Evolutionary conservation across 2,797 vertebrate species (phyloP), one percentile per base, ranked within the genome.

Genomic region (Pitangus sulphuratus): DNA sequence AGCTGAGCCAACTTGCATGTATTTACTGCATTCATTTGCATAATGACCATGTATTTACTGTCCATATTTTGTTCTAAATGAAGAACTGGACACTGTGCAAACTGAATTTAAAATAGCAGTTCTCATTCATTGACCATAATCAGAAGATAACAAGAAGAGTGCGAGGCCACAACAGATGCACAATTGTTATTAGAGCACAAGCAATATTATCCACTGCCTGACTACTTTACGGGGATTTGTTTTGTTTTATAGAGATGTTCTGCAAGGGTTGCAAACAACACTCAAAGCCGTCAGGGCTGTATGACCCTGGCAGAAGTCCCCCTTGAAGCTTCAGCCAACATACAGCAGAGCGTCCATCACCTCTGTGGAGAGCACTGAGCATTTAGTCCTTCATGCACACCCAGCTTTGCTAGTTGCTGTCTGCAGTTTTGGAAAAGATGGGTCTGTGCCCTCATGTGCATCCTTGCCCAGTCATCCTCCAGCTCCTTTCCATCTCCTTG

Each of bases 371-470:
- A 61, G 81, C 56, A 61, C 33, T 0, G 0, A 8, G 18, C 33
- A 25, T 78, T 89, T 62, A 64, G 84, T 77, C 93, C 91, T 91
- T 92, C 91, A 91, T 1, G 40, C 31, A 72, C 25, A 58, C 9
- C 12, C 57, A 81, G 45, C 65, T 84, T 53, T 74, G 56, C 33
- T 53, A 66, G 24, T 19, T 91, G 64, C n/a, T 42, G 60, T 64
- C 57, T 61, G 89, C 65, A 90, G 1, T 69, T 94, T 30, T 57
- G 15, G 53, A 60, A 65, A 72, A 87, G 48, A 47, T 61, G 51
- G 57, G 54, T 71, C 82, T 91, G 80, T 81, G 82, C 77, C 72
- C n/a, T 94, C 85, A 86, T 90, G 74, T 78, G 85, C 54, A 88
- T 81, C 93, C 57, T 87, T 85, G 51, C 50, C 40, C 53, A 60